A percentile compares a stretch with the other conserved stretches of the same genome.
Conservation (phyloP, 1,140 invertebrate genomes). For the Druon quercuslanigerum region DNA sequence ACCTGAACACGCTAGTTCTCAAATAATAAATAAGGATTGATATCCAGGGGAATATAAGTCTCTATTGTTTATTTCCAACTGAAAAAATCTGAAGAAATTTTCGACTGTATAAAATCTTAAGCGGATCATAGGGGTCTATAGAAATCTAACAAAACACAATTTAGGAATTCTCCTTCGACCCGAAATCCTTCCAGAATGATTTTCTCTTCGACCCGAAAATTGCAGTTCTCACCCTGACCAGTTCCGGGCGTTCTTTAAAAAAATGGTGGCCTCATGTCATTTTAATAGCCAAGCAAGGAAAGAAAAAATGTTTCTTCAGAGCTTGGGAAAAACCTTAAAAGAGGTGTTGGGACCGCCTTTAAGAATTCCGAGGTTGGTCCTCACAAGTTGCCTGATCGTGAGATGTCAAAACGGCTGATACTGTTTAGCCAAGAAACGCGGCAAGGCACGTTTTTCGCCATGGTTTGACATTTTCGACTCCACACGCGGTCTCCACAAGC, state of each 20-base stretch:
- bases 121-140: too few species aligned
- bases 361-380: constrained; percentile 3
- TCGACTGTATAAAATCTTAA: too few species aligned
- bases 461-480: constrained; percentile 11
- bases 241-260: background rate
- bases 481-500: background rate
- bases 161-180: too few species aligned
- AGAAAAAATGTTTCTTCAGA: background rate
- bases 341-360: background rate
- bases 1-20: too few species aligned
- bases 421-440: background rate
- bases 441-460: constrained; percentile 11
- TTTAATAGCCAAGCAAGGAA: background rate
- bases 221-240: background rate
- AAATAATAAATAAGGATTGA: too few species aligned
- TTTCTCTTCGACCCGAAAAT: background rate
- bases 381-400: constrained; percentile 21
- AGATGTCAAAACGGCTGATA: constrained; percentile 17
- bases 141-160: too few species aligned
- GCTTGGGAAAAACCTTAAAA: background rate
- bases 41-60: too few species aligned
- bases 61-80: too few species aligned
- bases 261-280: constrained; percentile 9
- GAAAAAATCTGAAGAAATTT: too few species aligned
- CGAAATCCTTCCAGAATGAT: background rate